Percentiles rank a stretch among this genome's conserved stretches.
phyloP scores from a whole-genome alignment of 1,140 invertebrate genomes.

The Akabosia matsudoensis region DNA sequence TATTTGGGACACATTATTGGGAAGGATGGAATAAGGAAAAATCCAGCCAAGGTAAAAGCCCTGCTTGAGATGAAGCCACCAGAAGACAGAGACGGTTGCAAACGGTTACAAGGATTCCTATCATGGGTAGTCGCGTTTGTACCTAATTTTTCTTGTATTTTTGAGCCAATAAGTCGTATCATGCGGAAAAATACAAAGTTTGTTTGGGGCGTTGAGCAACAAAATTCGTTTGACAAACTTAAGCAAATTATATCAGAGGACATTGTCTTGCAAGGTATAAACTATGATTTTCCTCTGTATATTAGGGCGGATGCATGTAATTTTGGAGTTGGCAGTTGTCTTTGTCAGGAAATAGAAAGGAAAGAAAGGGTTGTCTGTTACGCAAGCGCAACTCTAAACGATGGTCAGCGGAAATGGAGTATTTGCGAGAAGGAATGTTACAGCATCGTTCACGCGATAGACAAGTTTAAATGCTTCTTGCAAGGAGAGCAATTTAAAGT shows the following conservation, averaged over 20 bases:
- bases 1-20: constrained; percentile 48
- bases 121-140: constrained; percentile 44
- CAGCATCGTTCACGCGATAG: constrained; percentile 32
- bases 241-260: constrained; percentile 32
- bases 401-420: constrained; percentile 5
- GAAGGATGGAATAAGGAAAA: constrained; percentile 38
- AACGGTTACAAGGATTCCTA: constrained; percentile 48
- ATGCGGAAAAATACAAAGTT: constrained; percentile 24
- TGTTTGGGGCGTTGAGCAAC: constrained; percentile 29
- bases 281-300: constrained; percentile 34
- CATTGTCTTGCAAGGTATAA: constrained; percentile 30
- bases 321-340: constrained; percentile 27
- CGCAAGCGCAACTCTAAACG: constrained; percentile 27
- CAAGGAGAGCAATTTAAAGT: constrained; percentile 33
- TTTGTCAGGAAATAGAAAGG: constrained; percentile 30
- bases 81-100: constrained; percentile 35
- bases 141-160: constrained; percentile 39
- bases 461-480: constrained; percentile 35
- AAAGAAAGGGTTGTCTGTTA: constrained; percentile 27
- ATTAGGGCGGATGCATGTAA: constrained; percentile 31
- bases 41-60: constrained; percentile 38
- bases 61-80: constrained; percentile 41
- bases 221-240: constrained; percentile 40
- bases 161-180: constrained; percentile 40
- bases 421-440: constrained; percentile 32